A percentile compares a stretch with the other conserved stretches of the same genome.
phyloP scores from a whole-genome alignment of 2,797 vertebrate genomes.

The Dryobates pubescens region DNA sequence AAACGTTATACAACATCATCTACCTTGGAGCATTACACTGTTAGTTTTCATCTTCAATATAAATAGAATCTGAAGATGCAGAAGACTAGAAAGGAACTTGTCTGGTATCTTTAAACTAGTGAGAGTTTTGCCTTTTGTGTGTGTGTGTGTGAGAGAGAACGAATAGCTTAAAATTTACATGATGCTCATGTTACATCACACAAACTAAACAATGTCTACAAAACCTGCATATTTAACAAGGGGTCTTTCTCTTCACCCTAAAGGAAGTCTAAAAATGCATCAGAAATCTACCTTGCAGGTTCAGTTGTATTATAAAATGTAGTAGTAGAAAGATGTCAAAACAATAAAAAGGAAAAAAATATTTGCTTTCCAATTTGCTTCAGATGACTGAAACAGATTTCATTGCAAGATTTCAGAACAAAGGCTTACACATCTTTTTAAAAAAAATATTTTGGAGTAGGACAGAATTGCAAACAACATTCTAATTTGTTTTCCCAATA shows the following conservation, averaged over 20 bases:
- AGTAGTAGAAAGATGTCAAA: neutral
- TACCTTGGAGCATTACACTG: neutral
- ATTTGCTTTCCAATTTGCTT: neutral
- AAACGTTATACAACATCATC: neutral
- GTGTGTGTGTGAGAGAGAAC: neutral
- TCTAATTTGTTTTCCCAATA: neutral
- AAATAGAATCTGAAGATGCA: neutral
- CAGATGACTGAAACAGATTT: neutral
- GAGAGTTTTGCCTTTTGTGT: neutral
- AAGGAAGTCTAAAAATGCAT: neutral
- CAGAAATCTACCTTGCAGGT: neutral
- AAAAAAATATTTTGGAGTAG: neutral
- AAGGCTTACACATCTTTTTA: neutral
- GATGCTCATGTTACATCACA: neutral
- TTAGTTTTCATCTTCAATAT: neutral
- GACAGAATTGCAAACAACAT: neutral
- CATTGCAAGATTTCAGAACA: neutral
- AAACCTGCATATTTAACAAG: neutral
- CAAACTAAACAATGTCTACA: neutral
- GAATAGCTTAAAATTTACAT: neutral
- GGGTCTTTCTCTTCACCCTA: neutral
- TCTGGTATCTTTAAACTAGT: neutral
- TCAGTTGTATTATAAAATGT: neutral
- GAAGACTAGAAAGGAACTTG: neutral
- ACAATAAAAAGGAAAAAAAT: neutral